Base-by-base conservation (phyloP, 2,113 vertebrate genomes). In the Sakesphorus luctuosus region DNA sequence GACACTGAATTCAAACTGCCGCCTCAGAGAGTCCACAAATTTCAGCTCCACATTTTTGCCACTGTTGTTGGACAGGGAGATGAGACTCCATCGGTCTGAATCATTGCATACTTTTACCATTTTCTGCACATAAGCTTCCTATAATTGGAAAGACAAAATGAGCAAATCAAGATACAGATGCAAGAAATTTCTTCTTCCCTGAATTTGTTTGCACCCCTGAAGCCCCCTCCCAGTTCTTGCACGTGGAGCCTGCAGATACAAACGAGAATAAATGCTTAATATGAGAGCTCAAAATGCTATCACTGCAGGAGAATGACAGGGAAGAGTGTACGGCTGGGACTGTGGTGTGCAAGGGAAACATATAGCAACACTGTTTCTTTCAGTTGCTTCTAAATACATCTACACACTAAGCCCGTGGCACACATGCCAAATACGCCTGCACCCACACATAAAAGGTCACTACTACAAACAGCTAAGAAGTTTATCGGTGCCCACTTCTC, bases 121-220 rank as follows among this genome's bases (percentile, higher is more conserved):
- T 98, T 99, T 99, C 98, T 99, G 99, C 97, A 99, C 99, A 73
- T 99, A 99, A 79, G 99, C 99, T 94, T 99, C 99, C 99, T 99
- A 97, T 19, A 96, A 98, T 95, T 50, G 84, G 95, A 98, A 98
- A 98, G 73, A 93, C 67, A 94, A 97, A 95, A 95, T 81, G 77
- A 97, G 74, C 88, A 94, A 72, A 95, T 96, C 77, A 97, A 97
- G 93, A 76, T 49, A 84, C n/a, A 26, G 36, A 59, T 3, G 28
- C 33, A 85, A 81, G 52, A 87, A 75, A 84, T 86, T 62, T 76
- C 78, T 72, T 75, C 46, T 55, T 72, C 5, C 11, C 44, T 84
- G 59, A 23, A 44, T 80, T 91, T n/a, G 72, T 28, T 92, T 26
- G 16, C 73, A 38, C 28, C 17, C 5, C 33, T 36, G 24, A 83